phyloP scores from a whole-genome alignment of 2,797 vertebrate genomes.

The Ctenochaetus hawaiiensis region DNA sequence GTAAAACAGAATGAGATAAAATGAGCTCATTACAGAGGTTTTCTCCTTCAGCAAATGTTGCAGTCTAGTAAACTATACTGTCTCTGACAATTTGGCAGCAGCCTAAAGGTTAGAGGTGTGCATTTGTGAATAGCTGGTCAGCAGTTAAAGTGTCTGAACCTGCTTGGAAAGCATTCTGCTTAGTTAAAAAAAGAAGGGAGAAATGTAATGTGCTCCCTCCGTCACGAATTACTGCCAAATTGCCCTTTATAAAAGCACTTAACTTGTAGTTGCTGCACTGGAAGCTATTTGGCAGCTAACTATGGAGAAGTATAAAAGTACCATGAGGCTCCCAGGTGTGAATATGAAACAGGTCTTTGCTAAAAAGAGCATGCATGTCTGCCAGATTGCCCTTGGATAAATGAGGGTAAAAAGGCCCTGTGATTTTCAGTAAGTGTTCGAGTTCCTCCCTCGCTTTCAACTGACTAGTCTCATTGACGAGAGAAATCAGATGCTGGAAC shows the following conservation, averaged over 20 bases:
- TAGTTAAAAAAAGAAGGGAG: slow-evolving; percentile 21
- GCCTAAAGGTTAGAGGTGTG: slow-evolving; percentile 36
- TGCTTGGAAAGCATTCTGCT: slow-evolving; percentile 26
- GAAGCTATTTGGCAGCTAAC: slow-evolving; percentile 9
- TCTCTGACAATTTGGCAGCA: slow-evolving; percentile 30
- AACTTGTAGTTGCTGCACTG: slow-evolving; percentile 32
- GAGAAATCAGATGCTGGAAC: not conserved
- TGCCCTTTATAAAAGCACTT: slow-evolving; percentile 52
- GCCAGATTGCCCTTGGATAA: slow-evolving; percentile 14
- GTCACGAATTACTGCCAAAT: slow-evolving; percentile 48
- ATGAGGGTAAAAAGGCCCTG: slow-evolving; percentile 19
- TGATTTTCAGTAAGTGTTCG: slow-evolving; percentile 15
- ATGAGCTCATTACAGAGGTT: slow-evolving; percentile 35
- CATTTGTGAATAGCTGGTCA: slow-evolving; percentile 39
- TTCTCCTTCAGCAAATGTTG: slow-evolving; percentile 28
- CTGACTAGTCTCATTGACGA: not conserved
- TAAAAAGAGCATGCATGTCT: slow-evolving; percentile 33
- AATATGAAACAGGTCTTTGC: slow-evolving; percentile 37
- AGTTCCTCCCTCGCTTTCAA: slow-evolving; percentile 1
- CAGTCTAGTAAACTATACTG: slow-evolving; percentile 19
- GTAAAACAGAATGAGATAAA: slow-evolving; percentile 29
- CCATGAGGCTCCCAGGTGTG: slow-evolving; percentile 30
- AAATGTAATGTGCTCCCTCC: slow-evolving; percentile 36
- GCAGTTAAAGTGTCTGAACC: slow-evolving; percentile 43
- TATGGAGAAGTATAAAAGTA: slow-evolving; percentile 15